Evolutionary conservation across 2,113 vertebrate genomes (phyloP).

Genomic region (Accipiter virgatus): DNA sequence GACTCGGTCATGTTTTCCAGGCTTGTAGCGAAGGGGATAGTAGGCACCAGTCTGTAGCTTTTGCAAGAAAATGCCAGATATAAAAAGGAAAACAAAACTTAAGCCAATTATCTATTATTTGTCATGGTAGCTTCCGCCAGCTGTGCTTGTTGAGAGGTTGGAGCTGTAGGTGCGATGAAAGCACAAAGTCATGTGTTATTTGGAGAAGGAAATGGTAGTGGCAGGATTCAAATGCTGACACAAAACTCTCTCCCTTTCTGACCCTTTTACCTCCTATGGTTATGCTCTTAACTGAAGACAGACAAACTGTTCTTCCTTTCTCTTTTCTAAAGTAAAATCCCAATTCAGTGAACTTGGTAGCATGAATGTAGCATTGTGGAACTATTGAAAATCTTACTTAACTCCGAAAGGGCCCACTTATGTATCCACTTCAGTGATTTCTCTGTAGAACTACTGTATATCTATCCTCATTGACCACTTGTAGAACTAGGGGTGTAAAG

Average conservation of each 20-base stretch:
- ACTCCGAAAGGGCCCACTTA: background rate
- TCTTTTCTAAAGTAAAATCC: background rate
- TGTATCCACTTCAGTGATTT: slow-evolving; percentile 20
- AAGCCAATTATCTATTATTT: background rate
- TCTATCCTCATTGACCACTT: background rate
- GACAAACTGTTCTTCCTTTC: slow-evolving; percentile 14
- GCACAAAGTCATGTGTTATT: background rate
- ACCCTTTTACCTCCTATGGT: background rate
- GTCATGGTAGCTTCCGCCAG: background rate
- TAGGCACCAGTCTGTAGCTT: background rate
- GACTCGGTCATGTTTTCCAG: background rate
- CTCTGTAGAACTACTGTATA: slow-evolving; percentile 18
- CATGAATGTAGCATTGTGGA: slow-evolving; percentile 68
- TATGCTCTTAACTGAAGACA: background rate
- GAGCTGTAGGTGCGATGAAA: background rate
- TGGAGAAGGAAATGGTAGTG: background rate
- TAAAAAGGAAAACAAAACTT: background rate
- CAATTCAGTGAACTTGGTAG: slow-evolving; percentile 58
- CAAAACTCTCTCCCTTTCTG: background rate
- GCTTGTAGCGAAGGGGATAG: background rate
- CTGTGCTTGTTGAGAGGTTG: background rate
- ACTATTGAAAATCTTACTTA: background rate
- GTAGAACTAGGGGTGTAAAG: background rate
- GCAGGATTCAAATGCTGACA: background rate
- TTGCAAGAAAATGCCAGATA: background rate